Evolutionary conservation across 2,113 vertebrate species (phyloP), one percentile per base, ranked within the genome.

Genomic region (Rhagologus leucostigma): DNA sequence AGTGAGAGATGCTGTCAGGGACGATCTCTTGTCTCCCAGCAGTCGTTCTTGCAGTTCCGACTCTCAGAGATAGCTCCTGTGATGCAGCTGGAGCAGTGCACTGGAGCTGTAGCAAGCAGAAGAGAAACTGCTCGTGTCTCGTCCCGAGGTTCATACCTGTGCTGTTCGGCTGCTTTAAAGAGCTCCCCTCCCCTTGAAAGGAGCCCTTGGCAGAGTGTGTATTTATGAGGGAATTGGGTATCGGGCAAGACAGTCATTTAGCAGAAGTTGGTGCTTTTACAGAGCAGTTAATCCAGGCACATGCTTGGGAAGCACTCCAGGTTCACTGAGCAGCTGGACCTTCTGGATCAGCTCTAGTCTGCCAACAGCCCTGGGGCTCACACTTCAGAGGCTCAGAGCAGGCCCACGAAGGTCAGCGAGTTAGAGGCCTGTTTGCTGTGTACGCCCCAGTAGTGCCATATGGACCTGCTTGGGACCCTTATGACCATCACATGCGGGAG

Each of bases 281-380:
- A 2, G 18, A 20, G 50, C 63, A 26, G 47, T 92, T 81, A 59
- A 64, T 81, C 47, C 60, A 81, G 64, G 83, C 85, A 60, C 17
- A 7, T 81, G 85, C 71, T 64, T 86, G 88, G 90, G 82, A 75
- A 83, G 55, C 60, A 70, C 60, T 84, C 64, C 75, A 84, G 85
- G 39, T 64, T 91, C 16, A 10, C 60, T 33, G 80, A 84, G 71
- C 52, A 63, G 56, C 46, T 6, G 7, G 55, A 12, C 3, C 10
- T 63, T 69, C 49, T 90, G 87, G 29, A 42, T 83, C 46, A 41
- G 32, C 64, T 56, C 44, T 70, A 7, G 62, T 46, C 63, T 91
- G 60, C 35, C 3, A 35, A 2, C 52, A 87, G 89, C n/a, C 20
- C 22, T 20, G 37, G 56, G 24, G 24, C 83, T 91, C 57, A 24